A percentile compares a stretch with the other conserved stretches of the same genome.
Conservation (phyloP, 2,113 vertebrate genomes). For the Edolisoma coerulescens region DNA sequence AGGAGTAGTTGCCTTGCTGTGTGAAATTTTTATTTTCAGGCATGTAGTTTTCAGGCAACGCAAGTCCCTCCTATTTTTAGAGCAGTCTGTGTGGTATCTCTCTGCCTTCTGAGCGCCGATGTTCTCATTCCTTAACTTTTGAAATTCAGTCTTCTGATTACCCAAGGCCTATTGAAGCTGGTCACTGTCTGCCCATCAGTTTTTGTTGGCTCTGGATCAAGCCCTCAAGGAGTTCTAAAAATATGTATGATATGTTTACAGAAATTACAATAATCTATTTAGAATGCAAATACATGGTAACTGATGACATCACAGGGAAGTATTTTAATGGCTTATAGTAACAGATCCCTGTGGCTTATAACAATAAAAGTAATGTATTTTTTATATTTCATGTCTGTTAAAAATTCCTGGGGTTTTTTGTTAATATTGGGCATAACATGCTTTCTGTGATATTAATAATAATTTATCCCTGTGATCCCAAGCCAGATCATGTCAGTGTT, state of each 20-base stretch:
- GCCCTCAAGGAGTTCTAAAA: conserved; percentile 29
- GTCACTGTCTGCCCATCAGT: neutral
- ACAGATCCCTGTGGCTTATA: neutral
- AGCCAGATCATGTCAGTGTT: neutral
- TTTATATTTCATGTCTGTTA: neutral
- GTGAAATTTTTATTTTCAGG: neutral
- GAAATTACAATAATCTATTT: conserved; percentile 48
- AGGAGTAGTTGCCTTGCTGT: neutral
- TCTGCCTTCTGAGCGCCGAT: neutral
- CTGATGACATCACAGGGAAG: conserved; percentile 26
- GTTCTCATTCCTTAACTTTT: neutral
- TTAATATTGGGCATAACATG: neutral
- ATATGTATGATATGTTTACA: conserved; percentile 17
- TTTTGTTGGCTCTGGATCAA: conserved; percentile 22
- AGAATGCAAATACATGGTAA: conserved; percentile 25
- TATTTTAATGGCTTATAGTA: conserved; percentile 21
- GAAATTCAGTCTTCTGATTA: neutral
- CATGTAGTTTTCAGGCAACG: neutral
- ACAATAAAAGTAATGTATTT: neutral
- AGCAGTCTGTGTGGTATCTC: neutral
- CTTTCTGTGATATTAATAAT: neutral
- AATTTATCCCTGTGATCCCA: neutral
- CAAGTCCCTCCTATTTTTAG: neutral
- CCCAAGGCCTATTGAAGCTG: neutral
- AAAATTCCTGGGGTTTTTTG: neutral